Evolutionary conservation across 2,797 vertebrate genomes (phyloP).

Genomic region (Onychomys leucogaster): DNA sequence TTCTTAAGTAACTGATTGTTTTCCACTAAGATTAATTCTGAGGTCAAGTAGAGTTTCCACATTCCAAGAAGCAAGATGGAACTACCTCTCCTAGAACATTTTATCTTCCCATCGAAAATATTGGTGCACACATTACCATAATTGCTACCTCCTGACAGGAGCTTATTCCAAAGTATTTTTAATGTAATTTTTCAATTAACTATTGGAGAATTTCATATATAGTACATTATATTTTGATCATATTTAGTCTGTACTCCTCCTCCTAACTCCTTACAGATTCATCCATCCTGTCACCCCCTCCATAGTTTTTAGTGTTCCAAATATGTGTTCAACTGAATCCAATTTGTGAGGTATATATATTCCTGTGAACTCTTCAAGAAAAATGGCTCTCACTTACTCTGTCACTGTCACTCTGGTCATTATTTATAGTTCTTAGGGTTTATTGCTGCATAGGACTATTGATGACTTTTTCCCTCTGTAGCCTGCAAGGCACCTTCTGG

Average conservation of each 20-base stretch:
- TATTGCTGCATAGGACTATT: neutral
- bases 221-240: neutral
- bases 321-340: neutral
- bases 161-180: conserved; percentile 14
- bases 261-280: neutral
- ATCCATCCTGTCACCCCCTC: neutral
- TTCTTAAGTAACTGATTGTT: conserved; percentile 74
- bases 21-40: conserved; percentile 67
- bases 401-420: neutral
- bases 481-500: neutral
- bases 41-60: conserved; percentile 76
- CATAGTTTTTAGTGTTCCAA: neutral
- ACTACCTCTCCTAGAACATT: conserved; percentile 57
- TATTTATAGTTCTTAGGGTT: neutral
- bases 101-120: conserved; percentile 60
- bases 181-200: neutral
- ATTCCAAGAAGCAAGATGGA: conserved; percentile 76
- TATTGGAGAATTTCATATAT: neutral
- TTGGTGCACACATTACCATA: conserved; percentile 42
- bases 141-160: conserved; percentile 45
- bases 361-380: neutral
- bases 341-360: neutral
- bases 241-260: no score
- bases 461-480: neutral
- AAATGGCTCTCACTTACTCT: neutral